phyloP scores from a whole-genome alignment of 2,888 invertebrate genomes.

The Electrophaes corylata region DNA sequence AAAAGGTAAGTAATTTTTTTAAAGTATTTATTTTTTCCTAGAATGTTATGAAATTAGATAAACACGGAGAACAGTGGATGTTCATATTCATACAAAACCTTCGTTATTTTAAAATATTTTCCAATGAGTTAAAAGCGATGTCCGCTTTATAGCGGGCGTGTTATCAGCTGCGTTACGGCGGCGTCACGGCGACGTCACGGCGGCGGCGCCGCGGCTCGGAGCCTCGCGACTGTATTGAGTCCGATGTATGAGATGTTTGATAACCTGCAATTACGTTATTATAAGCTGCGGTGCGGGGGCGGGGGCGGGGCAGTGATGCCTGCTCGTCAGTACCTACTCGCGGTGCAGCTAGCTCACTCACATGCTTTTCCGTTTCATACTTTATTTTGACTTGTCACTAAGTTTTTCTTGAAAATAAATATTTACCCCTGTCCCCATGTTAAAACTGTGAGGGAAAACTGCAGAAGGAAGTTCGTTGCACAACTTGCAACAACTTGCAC shows the following conservation, averaged over 20 bases:
- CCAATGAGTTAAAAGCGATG: background rate
- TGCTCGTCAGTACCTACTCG: no score
- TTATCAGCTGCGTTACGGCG: background rate
- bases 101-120: background rate
- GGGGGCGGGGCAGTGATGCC: conserved; percentile 22
- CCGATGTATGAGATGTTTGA: conserved; percentile 31
- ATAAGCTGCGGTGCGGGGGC: conserved; percentile 44
- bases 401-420: no score
- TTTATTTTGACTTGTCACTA: background rate
- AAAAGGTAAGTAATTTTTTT: no score
- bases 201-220: background rate
- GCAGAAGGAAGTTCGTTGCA: no score
- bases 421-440: background rate
- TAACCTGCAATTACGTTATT: conserved; percentile 65
- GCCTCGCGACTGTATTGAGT: conserved; percentile 14
- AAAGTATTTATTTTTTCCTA: no score
- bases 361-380: background rate
- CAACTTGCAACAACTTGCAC: no score
- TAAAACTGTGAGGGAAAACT: no score
- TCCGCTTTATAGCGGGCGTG: background rate
- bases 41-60: no score
- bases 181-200: no score
- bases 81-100: no score
- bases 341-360: conserved; percentile 21
- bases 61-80: no score